These are phyloP conservation scores for Ophonus ardosiacus DNA, from an alignment of 2,888 invertebrate genomes.

Conservation along the genomic window DNA sequence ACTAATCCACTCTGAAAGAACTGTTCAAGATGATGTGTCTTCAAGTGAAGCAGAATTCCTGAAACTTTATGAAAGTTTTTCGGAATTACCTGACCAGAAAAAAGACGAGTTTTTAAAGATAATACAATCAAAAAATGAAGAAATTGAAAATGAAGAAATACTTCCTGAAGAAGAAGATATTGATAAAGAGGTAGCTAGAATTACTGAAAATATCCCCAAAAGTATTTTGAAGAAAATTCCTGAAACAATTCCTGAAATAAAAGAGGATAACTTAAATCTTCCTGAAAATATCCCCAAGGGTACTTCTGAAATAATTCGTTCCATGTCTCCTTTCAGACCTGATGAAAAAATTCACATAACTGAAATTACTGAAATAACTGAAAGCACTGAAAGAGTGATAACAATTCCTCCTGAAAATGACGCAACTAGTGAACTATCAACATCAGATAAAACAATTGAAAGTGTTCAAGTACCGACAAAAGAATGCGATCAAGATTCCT, in stretches of 20 bases:
- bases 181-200: neutral
- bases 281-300: neutral
- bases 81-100: slow-evolving; percentile 42
- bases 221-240: slow-evolving; percentile 5
- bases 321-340: neutral
- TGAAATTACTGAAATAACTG: slow-evolving; percentile 50
- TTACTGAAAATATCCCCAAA: slow-evolving; percentile 12
- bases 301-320: neutral
- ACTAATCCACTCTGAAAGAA: slow-evolving; percentile 54
- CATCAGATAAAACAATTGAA: slow-evolving; percentile 7
- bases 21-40: slow-evolving; percentile 50
- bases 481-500: slow-evolving; percentile 18
- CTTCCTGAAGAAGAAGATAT: slow-evolving; percentile 25
- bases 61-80: slow-evolving; percentile 56
- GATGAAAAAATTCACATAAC: slow-evolving; percentile 26
- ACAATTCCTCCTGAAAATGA: slow-evolving; percentile 27
- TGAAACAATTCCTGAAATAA: neutral
- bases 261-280: neutral
- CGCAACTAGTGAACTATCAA: neutral
- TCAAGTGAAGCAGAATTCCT: slow-evolving; percentile 56
- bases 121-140: slow-evolving; percentile 30
- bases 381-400: slow-evolving; percentile 44
- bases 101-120: slow-evolving; percentile 50
- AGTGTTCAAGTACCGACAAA: neutral
- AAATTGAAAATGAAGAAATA: slow-evolving; percentile 14